Evolutionary conservation across 2,888 invertebrate species (phyloP).

Genomic region (Stramonita haemastoma): DNA sequence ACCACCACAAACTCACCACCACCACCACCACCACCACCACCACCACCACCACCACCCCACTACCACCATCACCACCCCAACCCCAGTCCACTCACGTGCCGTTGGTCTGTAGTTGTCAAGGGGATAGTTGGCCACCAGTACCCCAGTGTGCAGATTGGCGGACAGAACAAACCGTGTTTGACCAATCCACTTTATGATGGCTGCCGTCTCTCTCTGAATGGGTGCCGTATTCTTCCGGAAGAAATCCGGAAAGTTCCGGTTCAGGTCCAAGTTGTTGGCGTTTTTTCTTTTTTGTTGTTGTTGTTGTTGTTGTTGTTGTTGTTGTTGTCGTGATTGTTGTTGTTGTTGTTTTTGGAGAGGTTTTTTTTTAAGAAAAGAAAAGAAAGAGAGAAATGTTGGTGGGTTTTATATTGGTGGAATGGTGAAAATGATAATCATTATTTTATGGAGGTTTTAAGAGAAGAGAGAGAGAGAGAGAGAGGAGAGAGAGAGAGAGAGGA

Average conservation of each 20-base stretch:
- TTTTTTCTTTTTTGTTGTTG: conserved; percentile 38
- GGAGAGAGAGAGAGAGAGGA: background rate
- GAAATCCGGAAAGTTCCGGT: conserved; percentile 97
- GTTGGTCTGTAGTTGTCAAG: conserved; percentile 86
- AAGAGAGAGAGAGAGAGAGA: background rate
- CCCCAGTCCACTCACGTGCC: too few species aligned
- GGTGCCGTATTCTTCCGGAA: conserved; percentile 88
- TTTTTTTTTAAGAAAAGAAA: too few species aligned
- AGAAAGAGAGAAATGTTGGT: too few species aligned
- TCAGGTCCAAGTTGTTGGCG: conserved; percentile 87
- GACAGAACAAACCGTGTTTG: conserved; percentile 94
- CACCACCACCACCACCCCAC: too few species aligned
- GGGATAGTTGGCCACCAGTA: conserved; percentile 96
- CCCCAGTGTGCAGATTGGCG: conserved; percentile 94
- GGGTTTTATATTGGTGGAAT: too few species aligned
- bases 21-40: too few species aligned
- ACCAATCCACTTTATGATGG: conserved; percentile 95
- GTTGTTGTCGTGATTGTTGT: too few species aligned
- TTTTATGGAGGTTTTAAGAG: background rate
- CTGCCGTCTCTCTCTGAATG: conserved; percentile 89
- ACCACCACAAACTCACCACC: too few species aligned
- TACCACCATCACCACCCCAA: too few species aligned
- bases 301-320: too few species aligned
- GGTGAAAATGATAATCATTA: too few species aligned
- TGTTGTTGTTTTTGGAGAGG: too few species aligned